Evolutionary conservation across 2,888 invertebrate genomes (phyloP).

Genomic region (Cerastoderma edule): DNA sequence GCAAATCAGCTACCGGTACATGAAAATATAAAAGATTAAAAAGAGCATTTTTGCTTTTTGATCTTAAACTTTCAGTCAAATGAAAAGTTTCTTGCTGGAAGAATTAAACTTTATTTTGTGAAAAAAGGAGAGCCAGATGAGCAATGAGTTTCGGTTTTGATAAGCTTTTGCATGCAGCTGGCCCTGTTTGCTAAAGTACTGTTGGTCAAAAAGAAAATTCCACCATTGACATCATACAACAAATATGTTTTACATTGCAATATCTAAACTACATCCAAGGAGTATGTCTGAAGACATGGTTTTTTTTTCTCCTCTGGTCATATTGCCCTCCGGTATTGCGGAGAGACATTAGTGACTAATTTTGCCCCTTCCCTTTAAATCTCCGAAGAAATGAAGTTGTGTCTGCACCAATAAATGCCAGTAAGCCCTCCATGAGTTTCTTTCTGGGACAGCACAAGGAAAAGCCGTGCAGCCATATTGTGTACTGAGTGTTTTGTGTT

Average conservation of each 20-base stretch:
- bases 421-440: slow-evolving; percentile 67
- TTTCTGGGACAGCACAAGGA: slow-evolving; percentile 68
- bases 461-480: slow-evolving; percentile 34
- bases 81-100: too few relatives aligned
- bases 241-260: not conserved
- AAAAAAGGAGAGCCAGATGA: too few relatives aligned
- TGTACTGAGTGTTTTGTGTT: slow-evolving; percentile 48
- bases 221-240: too few relatives aligned
- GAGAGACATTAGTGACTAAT: slow-evolving; percentile 64
- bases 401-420: slow-evolving; percentile 49
- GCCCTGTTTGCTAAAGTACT: too few relatives aligned
- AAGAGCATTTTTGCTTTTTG: too few relatives aligned
- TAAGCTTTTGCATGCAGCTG: too few relatives aligned
- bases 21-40: too few relatives aligned
- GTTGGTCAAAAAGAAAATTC: too few relatives aligned
- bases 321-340: slow-evolving; percentile 62
- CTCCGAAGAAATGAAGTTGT: not conserved
- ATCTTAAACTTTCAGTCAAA: too few relatives aligned
- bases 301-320: slow-evolving; percentile 31
- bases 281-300: slow-evolving; percentile 33
- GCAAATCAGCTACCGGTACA: too few relatives aligned
- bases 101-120: too few relatives aligned
- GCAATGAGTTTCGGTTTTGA: too few relatives aligned
- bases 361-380: not conserved
- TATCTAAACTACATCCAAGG: slow-evolving; percentile 25